Evolutionary conservation across 2,888 invertebrate species (phyloP).

Genomic region (Drosophila dives): DNA sequence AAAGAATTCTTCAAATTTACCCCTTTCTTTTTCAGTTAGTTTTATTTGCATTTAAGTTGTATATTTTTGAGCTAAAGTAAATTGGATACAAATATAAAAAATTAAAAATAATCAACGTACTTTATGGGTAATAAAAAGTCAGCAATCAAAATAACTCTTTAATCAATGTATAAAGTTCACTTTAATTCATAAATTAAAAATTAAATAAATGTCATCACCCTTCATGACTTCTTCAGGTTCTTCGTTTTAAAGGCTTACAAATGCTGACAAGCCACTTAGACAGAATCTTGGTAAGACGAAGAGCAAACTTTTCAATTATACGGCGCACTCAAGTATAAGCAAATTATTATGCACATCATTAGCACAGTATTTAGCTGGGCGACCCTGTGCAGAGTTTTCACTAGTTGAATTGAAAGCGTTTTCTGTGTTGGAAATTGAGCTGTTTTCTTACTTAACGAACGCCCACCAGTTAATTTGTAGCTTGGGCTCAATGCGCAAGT

Average conservation of each 20-base stretch:
- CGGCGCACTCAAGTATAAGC: slow-evolving; percentile 54
- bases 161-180: too few relatives aligned
- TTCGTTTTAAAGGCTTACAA: not conserved
- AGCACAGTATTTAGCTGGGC: slow-evolving; percentile 61
- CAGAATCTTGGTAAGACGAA: slow-evolving; percentile 20
- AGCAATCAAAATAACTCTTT: not conserved
- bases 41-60: too few relatives aligned
- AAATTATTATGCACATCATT: slow-evolving; percentile 77
- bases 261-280: slow-evolving; percentile 16
- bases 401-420: slow-evolving; percentile 64
- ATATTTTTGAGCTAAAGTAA: not conserved
- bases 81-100: not conserved
- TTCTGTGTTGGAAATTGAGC: slow-evolving; percentile 64
- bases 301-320: slow-evolving; percentile 52
- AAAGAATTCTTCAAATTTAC: slow-evolving; percentile 7
- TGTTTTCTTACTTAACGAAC: slow-evolving; percentile 55
- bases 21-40: not conserved
- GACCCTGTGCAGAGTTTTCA: slow-evolving; percentile 18
- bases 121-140: not conserved
- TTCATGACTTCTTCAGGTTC: not conserved
- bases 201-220: not conserved
- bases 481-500: slow-evolving; percentile 33
- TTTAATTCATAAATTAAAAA: not conserved
- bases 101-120: not conserved
- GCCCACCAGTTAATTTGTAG: slow-evolving; percentile 15